Percentiles rank a stretch among this genome's conserved stretches.
Evolutionary conservation across 2,888 invertebrate genomes (phyloP).

Genomic region (Tuta absoluta): DNA sequence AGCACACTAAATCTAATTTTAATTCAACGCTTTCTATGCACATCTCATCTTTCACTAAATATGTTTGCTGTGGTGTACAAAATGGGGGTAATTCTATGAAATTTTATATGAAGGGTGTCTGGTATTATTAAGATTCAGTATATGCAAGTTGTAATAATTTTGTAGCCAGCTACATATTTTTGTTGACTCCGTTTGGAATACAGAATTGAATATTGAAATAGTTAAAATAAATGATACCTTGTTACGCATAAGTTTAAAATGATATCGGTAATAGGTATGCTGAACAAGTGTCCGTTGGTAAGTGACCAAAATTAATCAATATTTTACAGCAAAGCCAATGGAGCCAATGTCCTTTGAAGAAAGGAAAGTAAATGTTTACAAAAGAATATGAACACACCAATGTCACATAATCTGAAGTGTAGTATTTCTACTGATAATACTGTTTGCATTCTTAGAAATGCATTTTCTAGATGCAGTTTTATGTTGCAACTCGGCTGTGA

Average conservation of each 20-base stretch:
- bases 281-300: too few relatives aligned
- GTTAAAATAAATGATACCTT: too few relatives aligned
- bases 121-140: neutral
- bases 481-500: constrained; percentile 33
- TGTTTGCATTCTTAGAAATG: constrained; percentile 30
- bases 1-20: constrained; percentile 24
- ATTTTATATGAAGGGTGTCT: neutral
- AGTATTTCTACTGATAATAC: constrained; percentile 35
- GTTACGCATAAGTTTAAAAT: too few relatives aligned
- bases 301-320: too few relatives aligned
- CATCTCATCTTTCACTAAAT: constrained; percentile 18
- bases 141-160: too few relatives aligned
- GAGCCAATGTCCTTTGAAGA: constrained; percentile 6
- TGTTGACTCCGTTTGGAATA: too few relatives aligned
- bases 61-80: neutral
- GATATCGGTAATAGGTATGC: too few relatives aligned
- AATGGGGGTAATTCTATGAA: neutral
- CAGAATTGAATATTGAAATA: too few relatives aligned
- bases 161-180: too few relatives aligned
- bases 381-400: constrained; percentile 24
- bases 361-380: constrained; percentile 23
- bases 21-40: constrained; percentile 20
- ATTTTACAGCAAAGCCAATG: too few relatives aligned
- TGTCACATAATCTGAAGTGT: constrained; percentile 32
- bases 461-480: constrained; percentile 34